Conservation (phyloP, 2,888 invertebrate genomes). For the Drosophila parthenogenetica region DNA sequence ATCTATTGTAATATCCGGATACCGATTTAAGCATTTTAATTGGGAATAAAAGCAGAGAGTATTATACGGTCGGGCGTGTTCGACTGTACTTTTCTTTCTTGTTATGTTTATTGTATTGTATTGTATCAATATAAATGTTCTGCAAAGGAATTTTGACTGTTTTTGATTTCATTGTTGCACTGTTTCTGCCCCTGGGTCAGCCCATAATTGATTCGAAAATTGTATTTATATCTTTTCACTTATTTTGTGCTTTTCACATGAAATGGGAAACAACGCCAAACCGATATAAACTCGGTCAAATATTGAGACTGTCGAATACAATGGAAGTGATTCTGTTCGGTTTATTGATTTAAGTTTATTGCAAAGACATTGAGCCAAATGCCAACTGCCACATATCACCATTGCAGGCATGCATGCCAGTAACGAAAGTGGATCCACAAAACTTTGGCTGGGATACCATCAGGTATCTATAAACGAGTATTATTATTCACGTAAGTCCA, state of each 20-base stretch:
- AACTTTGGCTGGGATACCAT: no score
- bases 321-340: constrained; percentile 69
- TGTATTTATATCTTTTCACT: constrained; percentile 80
- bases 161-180: constrained; percentile 61
- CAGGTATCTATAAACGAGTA: no score
- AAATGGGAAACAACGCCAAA: constrained; percentile 73
- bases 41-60: no score
- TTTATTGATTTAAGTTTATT: constrained; percentile 78
- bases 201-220: constrained; percentile 72
- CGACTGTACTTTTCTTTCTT: no score
- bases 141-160: constrained; percentile 82
- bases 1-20: no score
- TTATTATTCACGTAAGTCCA: no score
- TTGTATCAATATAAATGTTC: no score
- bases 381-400: constrained; percentile 40
- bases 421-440: no score
- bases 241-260: constrained; percentile 78
- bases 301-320: constrained; percentile 42
- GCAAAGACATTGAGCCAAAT: constrained; percentile 59
- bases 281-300: constrained; percentile 31
- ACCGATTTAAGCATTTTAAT: no score
- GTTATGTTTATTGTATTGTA: no score
- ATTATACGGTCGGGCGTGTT: no score
- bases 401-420: background rate
- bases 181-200: background rate